Evolutionary conservation across 2,888 invertebrate species (phyloP).

Genomic region (Eugnorisma glareosa): DNA sequence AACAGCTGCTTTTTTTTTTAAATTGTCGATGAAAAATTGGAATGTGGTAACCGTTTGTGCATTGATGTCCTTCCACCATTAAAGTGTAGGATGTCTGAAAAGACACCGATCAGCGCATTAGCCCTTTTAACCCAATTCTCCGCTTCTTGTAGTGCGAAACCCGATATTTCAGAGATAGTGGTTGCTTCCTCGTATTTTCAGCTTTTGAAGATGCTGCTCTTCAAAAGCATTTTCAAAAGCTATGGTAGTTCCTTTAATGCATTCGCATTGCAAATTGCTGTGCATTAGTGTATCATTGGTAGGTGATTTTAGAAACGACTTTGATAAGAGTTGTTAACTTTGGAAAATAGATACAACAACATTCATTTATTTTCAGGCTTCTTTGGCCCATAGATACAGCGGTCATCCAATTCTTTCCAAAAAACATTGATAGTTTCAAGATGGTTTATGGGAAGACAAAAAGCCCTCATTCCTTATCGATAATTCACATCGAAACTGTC

Average conservation of each 20-base stretch:
- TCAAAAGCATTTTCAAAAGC: too few species aligned
- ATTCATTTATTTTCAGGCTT: too few species aligned
- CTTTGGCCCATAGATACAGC: too few species aligned
- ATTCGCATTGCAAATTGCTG: background rate
- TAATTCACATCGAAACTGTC: background rate
- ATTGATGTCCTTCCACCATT: too few species aligned
- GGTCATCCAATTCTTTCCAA: background rate
- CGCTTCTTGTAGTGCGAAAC: constrained; percentile 1
- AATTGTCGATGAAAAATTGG: too few species aligned
- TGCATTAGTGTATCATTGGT: background rate
- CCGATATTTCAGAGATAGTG: constrained; percentile 15
- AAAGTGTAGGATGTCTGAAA: constrained; percentile 24
- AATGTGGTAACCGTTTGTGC: too few species aligned
- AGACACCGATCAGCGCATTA: constrained; percentile 44
- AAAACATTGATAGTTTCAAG: background rate
- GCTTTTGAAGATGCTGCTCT: background rate
- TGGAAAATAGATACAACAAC: too few species aligned
- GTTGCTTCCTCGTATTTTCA: background rate
- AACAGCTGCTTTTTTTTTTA: too few species aligned
- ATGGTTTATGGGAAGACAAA: background rate
- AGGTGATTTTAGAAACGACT: background rate
- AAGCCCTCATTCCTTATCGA: background rate
- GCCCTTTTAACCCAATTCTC: constrained; percentile 8
- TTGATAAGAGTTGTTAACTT: background rate
- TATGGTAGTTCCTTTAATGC: background rate